Evolutionary conservation across 2,797 vertebrate species (phyloP), one percentile per base, ranked within the genome.

Genomic region (Diglossa cyanea): DNA sequence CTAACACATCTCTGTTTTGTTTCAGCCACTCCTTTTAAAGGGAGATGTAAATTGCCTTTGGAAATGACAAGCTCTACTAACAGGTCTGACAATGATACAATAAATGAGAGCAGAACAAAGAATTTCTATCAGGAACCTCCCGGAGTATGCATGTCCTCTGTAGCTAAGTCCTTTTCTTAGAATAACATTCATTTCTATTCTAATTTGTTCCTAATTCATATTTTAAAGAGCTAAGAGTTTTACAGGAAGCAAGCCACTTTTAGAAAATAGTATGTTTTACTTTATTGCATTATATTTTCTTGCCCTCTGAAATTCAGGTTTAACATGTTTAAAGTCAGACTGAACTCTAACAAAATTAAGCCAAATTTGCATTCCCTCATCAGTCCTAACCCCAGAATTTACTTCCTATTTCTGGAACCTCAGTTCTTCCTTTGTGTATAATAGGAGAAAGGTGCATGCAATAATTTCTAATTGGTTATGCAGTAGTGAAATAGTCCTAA

Each of bases 41-140:
- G 63, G 54, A 98, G 97, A 96, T 76, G 91, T 91, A 99, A 98
- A 93, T 96, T 97, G 55, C 97, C 98, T 74, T 95, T 98, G 94
- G 95, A 98, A 95, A 98, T 98, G 97, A 96, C 93, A 40, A 97
- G 74, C 60, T 98, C 98, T 81, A 50, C 94, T 81, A 97, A 97
- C 92, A 98, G 44, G 70, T 94, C 93, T 76, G 90, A n/a, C n/a
- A 33, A 20, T 48, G 88, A 37, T 61, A 39, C 58, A 74, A 0
- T 75, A 40, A 62, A 40, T 26, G 80, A 94, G 88, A 91, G 39
- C 44, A 93, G 55, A 83, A 40, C n/a, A 30, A 93, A 88, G 80
- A 79, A 48, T 78, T 58, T 51, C 53, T 39, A 1, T 83, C 26
- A 45, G 11, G 72, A 94, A 20, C 57, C 61, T 74, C 8, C 68